These are phyloP conservation scores for Metopolophium dirhodum DNA, from an alignment of 1,140 invertebrate species.

Conservation along the genomic window DNA sequence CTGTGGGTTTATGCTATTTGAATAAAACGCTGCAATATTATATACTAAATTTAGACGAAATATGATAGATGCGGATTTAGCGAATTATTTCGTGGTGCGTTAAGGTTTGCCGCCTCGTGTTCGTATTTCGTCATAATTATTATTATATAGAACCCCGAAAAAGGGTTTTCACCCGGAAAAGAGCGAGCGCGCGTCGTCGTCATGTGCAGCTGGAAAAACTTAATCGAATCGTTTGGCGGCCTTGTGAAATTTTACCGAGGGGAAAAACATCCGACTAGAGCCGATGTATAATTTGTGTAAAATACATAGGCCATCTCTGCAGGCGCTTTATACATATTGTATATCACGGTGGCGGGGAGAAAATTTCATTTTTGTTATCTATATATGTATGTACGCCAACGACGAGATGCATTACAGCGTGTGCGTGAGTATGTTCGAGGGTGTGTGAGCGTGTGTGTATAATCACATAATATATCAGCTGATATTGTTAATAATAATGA, in stretches of 20 bases:
- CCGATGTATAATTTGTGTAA: not conserved
- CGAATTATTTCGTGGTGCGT: not conserved
- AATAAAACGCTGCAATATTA: not conserved
- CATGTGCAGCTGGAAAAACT: not conserved
- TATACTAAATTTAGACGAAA: not conserved
- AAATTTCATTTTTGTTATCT: constrained; percentile 14
- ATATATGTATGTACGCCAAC: not conserved
- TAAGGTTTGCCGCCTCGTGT: not conserved
- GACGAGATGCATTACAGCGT: not conserved
- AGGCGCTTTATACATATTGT: not conserved
- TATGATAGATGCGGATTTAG: not conserved
- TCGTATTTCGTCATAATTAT: not conserved
- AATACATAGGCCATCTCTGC: not conserved
- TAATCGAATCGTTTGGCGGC: not conserved
- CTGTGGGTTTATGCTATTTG: not conserved
- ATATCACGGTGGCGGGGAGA: not conserved
- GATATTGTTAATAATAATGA: constrained; percentile 7
- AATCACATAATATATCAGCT: not conserved
- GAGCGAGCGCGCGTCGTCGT: not conserved
- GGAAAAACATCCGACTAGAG: not conserved
- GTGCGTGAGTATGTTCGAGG: too few relatives aligned
- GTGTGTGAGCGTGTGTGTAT: not conserved
- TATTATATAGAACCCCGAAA: not conserved
- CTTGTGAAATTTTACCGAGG: not conserved
- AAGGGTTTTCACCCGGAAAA: not conserved